Evolutionary conservation across 2,113 vertebrate species (phyloP), one percentile per base, ranked within the genome.

Genomic region (Dunckerocampus dactyliophorus): DNA sequence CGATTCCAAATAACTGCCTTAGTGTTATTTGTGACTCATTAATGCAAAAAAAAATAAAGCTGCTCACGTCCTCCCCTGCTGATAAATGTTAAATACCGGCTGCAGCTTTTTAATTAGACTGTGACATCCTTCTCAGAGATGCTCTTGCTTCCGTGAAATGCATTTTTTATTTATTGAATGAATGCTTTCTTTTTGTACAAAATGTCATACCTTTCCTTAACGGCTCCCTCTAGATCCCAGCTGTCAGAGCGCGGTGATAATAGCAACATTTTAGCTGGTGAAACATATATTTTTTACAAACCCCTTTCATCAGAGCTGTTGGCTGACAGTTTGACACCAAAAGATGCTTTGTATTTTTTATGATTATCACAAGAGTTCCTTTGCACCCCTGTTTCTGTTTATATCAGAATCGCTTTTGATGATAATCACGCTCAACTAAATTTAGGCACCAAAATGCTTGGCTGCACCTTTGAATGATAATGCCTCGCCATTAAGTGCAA

Each of bases 241-340:
- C 20, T 59, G 4, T 43, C 39, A 43, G 3, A 47, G 46, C 46
- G 1, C 9, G 14, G 47, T 8, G n/a, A 49, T 49, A 21, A 49
- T n/a, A 21, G 8, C 42, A 12, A 59, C 14, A 16, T 22, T 24
- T 22, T 45, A 7, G 22, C 43, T 17, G 16, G 20, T 47, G 6
- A 59, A 59, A n/a, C 47, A 59, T 28, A 39, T 6, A 59, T 28
- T 24, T 46, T 59, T 47, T 43, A 59, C 45, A 24, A 14, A 47
- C 11, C 13, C 43, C 58, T 71, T 74, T 85, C 77, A 80, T 80
- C 80, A 73, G 54, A 4, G 28, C 22, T 47, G 54, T 45, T 67
- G 65, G 9, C 46, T 83, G 85, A 84, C 87, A 88, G 84, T 67
- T 80, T 80, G 85, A 86, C 82, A 82, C 65, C 69, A 59, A 69